Percentiles rank a stretch among this genome's conserved stretches.
Conservation (phyloP, 2,797 vertebrate genomes). For the Scyliorhinus canicula region DNA sequence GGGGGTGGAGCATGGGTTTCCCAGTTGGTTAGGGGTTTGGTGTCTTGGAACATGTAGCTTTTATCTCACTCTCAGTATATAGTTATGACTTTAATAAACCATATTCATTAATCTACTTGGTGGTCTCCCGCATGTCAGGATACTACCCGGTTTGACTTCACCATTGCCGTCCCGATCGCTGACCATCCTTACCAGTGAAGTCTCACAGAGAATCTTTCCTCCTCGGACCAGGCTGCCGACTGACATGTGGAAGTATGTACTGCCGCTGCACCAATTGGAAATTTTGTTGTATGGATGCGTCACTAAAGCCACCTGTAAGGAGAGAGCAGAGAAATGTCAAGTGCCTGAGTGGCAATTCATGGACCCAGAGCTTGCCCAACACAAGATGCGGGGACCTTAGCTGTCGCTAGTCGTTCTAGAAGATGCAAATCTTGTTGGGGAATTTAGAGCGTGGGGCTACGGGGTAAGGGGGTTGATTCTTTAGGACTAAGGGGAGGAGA, state of each 20-base stretch:
- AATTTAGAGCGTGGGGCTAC: too few species aligned
- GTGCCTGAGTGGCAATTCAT: not conserved
- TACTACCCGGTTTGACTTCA: too few species aligned
- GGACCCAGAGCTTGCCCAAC: not conserved
- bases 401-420: too few species aligned
- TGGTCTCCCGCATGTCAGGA: too few species aligned
- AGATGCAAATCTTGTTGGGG: not conserved
- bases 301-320: slow-evolving; percentile 70
- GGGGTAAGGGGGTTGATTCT: not conserved
- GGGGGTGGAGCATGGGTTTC: too few species aligned
- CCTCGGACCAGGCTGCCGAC: slow-evolving; percentile 78
- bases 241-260: slow-evolving; percentile 95
- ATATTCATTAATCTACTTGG: too few species aligned
- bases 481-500: not conserved
- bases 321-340: slow-evolving; percentile 37
- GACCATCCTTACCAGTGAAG: slow-evolving; percentile 79
- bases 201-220: slow-evolving; percentile 87
- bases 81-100: too few species aligned
- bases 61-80: too few species aligned
- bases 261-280: slow-evolving; percentile 92
- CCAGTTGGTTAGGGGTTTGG: too few species aligned
- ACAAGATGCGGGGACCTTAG: not conserved
- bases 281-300: slow-evolving; percentile 83
- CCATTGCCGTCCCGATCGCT: too few species aligned
- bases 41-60: too few species aligned